A percentile compares a stretch with the other conserved stretches of the same genome.
These are phyloP conservation scores for Phortica okadai DNA, from an alignment of 2,888 invertebrate species.

Conservation along the genomic window DNA sequence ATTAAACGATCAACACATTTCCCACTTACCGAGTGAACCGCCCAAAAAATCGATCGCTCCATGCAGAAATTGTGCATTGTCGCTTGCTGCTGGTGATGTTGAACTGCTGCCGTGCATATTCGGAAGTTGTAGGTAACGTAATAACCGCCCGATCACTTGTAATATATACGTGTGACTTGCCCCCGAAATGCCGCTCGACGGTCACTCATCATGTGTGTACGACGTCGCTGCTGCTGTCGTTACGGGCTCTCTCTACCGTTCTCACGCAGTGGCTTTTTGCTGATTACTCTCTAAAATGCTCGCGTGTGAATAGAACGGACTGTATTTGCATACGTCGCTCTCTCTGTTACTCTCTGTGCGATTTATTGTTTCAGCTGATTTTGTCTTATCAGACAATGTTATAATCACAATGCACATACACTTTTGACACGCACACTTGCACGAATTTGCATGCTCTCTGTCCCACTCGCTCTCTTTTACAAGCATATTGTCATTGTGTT, in stretches of 20 bases:
- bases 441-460: not conserved
- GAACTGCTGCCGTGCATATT: conserved; percentile 61
- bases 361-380: not conserved
- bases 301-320: no score
- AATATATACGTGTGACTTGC: conserved; percentile 39
- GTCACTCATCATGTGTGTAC: not conserved
- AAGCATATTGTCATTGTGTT: not conserved
- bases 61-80: conserved; percentile 58
- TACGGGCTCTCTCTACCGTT: not conserved
- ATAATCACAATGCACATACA: no score
- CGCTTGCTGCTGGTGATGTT: conserved; percentile 50
- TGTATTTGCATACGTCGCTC: no score
- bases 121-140: conserved; percentile 53
- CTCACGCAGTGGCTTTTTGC: no score
- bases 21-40: conserved; percentile 85
- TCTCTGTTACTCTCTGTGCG: not conserved
- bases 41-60: conserved; percentile 85
- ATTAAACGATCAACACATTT: not conserved
- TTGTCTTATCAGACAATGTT: no score
- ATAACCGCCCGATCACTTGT: conserved; percentile 51
- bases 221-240: conserved; percentile 1
- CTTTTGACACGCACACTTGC: no score
- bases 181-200: not conserved
- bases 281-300: no score
- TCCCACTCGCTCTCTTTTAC: not conserved